Base-by-base conservation (phyloP, 1,140 invertebrate genomes). In the Rhyacophila brunnea region DNA sequence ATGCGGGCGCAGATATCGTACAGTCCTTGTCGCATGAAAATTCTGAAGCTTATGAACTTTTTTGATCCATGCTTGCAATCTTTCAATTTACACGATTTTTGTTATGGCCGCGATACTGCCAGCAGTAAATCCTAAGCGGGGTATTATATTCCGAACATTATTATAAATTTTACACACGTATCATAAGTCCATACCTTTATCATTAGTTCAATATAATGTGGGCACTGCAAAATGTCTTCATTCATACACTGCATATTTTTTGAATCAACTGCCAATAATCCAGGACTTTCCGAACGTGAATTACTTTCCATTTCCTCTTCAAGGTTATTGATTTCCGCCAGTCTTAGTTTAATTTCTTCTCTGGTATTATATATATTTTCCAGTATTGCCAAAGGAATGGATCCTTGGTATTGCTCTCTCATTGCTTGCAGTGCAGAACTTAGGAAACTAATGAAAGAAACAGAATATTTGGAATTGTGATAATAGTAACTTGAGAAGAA, bases 351-450 rank as follows among this genome's bases (percentile, higher is more conserved):
- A 15, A 70, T 49, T 46, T 67, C 67, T 50, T 64, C 46, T 10
- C 70, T 52, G 45, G 64, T 68, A 45, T 71, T 69, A 5, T 71
- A 34, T 62, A 72, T 74, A 43, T 69, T 74, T 66, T 79, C 74
- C 28, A 74, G 51, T n/a, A 69, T 69, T 14, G 66, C 57, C 0
- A 74, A 34, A 10, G 77, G 76, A 56, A 78, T 15, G 58, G 69
- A 66, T 20, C 74, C 74, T 51, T 74, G 69, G 65, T 79, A 79
- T 62, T 78, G 74, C 48, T 74, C 68, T 53, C 73, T 64, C 32
- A 79, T 57, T 13, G 67, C 62, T 64, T 75, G 69, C 49, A 77
- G 50, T 20, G 74, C 57, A 54, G 73, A 69, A 38, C 68, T 69
- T 47, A 77, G 68, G 57, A 70, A 73, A 55, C 74, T 79, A 23